These are phyloP conservation scores for Oryzias sinensis DNA, from an alignment of 2,797 vertebrate species.

Conservation along the genomic window DNA sequence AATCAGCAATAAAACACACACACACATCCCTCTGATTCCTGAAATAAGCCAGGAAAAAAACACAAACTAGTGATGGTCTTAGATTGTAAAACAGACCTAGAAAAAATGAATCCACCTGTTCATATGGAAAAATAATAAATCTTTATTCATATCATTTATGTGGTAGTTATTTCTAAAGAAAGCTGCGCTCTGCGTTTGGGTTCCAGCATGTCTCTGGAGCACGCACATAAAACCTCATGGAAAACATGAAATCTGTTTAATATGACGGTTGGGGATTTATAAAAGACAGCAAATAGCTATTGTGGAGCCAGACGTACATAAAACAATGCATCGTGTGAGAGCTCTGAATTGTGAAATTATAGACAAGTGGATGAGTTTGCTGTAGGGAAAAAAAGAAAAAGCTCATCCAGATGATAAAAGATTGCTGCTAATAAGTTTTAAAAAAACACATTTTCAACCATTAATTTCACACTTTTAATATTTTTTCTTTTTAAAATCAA, in stretches of 20 bases:
- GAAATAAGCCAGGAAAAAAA: conserved; percentile 88
- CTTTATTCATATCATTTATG: conserved; percentile 84
- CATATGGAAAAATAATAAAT: conserved; percentile 81
- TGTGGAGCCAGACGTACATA: conserved; percentile 6
- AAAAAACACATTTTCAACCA: too few relatives aligned
- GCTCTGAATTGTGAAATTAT: background rate
- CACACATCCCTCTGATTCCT: conserved; percentile 74
- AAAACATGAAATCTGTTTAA: conserved; percentile 26
- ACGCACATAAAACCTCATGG: conserved; percentile 9
- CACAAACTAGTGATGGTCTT: conserved; percentile 87
- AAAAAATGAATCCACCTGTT: conserved; percentile 82
- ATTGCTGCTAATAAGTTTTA: too few relatives aligned
- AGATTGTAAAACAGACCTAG: conserved; percentile 86
- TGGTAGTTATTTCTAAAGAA: conserved; percentile 71
- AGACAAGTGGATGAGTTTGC: background rate
- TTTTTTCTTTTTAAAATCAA: background rate
- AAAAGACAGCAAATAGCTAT: conserved; percentile 23
- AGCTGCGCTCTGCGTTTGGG: conserved; percentile 2
- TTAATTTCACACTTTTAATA: background rate
- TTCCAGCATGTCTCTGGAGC: conserved; percentile 6
- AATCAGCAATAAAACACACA: conserved; percentile 96
- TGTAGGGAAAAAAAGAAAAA: background rate
- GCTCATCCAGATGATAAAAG: background rate
- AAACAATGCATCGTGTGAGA: conserved; percentile 1
- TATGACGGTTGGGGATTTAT: conserved; percentile 12